phyloP scores from a whole-genome alignment of 1,140 invertebrate genomes.

The Elysia chlorotica region DNA sequence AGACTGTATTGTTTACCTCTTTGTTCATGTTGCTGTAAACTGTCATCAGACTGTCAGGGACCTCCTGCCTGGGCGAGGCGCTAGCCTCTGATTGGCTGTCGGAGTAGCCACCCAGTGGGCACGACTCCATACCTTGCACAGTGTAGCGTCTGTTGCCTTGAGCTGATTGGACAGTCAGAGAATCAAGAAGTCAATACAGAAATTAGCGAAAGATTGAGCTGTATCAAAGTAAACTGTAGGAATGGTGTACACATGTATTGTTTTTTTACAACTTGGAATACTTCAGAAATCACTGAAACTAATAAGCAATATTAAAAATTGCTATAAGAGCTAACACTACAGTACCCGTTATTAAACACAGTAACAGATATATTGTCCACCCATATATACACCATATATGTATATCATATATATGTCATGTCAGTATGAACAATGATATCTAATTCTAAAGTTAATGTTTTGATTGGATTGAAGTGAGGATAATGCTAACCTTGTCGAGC shows the following conservation, averaged over 20 bases:
- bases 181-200: background rate
- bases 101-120: slow-evolving; percentile 28
- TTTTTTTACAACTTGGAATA: background rate
- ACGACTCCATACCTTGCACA: slow-evolving; percentile 39
- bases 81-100: slow-evolving; percentile 32
- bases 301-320: background rate
- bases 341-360: background rate
- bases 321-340: background rate
- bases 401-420: background rate
- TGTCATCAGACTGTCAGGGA: slow-evolving; percentile 42
- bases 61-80: slow-evolving; percentile 25
- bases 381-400: background rate
- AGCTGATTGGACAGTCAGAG: background rate
- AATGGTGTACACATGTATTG: background rate
- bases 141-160: slow-evolving; percentile 41
- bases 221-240: background rate
- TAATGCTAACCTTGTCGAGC: slow-evolving; percentile 28
- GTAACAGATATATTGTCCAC: no score
- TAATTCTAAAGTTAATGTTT: background rate
- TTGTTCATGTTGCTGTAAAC: slow-evolving; percentile 51
- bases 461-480: background rate
- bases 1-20: no score
- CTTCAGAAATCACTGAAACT: background rate
- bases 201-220: background rate
- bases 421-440: background rate